Base-by-base conservation (phyloP, 2,797 vertebrate genomes). In the Spinus olivaceus region DNA sequence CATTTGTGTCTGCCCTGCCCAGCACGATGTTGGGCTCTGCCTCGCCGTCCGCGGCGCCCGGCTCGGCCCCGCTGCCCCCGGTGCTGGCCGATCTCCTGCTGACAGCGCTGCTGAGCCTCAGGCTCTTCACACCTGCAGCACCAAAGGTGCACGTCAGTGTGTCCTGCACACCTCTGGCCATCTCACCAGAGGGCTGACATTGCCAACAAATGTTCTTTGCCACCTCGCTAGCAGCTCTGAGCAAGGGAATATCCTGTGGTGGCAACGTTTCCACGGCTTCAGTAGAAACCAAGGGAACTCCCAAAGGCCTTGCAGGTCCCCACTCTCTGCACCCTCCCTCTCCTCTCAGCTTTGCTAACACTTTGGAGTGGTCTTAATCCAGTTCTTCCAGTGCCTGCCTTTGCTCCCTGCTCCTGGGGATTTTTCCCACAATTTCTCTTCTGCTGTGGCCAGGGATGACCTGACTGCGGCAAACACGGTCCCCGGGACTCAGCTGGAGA, bases 121-220 rank as follows among this genome's bases (percentile, higher is more conserved):
- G 71, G 32, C 56, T 37, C 4, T 33, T 70, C 79, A 88, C 61
- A 24, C 60, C 87, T 93, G 47, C 6, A 65, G 57, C n/a, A 28
- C 17, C 32, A 32, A 32, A 3, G 12, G 33, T 17, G 47, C 13
- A 2, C 0, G 0, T 88, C 33, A 61, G 27, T 1, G 35, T 41
- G 35, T 12, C 15, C 63, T 59, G 69, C 27, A 30, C 46, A 10
- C 22, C 23, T 30, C 35, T 28, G 53, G 13, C 8, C 24, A 19
- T 15, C 42, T 42, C 70, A n/a, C 19, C 1, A 0, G 11, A 63
- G 37, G n/a, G 30, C 56, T 35, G 54, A 23, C 54, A 56, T 6
- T 11, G 30, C 54, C 49, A 35, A 19, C 18, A 41, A 24, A 51
- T 46, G 50, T n/a, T 54, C 32, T 22, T 69, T 53, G 57, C 33